Evolutionary conservation across 2,113 vertebrate species (phyloP).

Genomic region (Pteruthius melanotis): DNA sequence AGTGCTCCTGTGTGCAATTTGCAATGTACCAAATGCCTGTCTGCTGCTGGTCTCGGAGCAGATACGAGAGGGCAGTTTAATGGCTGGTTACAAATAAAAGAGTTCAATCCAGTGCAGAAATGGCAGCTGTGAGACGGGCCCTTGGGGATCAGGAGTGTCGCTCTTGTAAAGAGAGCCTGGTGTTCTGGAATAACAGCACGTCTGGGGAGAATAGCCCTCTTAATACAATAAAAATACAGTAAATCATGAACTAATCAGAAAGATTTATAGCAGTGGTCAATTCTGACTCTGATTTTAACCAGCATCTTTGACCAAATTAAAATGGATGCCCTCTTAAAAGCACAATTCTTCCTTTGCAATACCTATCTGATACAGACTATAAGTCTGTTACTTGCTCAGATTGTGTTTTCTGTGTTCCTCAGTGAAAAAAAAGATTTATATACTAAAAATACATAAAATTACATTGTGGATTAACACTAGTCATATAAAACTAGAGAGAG

Average conservation of each 20-base stretch:
- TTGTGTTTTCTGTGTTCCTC: neutral
- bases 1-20: neutral
- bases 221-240: neutral
- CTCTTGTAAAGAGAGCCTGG: neutral
- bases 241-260: neutral
- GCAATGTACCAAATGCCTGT: neutral
- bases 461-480: neutral
- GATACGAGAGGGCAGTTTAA: neutral
- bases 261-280: neutral
- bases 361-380: neutral
- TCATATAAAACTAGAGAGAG: neutral
- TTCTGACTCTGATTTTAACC: neutral
- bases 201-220: neutral
- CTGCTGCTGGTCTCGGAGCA: neutral
- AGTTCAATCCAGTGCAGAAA: neutral
- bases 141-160: neutral
- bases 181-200: neutral
- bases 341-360: neutral
- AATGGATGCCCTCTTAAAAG: neutral
- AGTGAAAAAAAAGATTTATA: neutral
- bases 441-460: neutral
- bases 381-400: neutral
- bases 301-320: neutral
- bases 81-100: neutral
- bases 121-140: neutral